These are phyloP conservation scores for Hypothenemus hampei DNA, from an alignment of 1,140 invertebrate genomes.

Conservation along the genomic window DNA sequence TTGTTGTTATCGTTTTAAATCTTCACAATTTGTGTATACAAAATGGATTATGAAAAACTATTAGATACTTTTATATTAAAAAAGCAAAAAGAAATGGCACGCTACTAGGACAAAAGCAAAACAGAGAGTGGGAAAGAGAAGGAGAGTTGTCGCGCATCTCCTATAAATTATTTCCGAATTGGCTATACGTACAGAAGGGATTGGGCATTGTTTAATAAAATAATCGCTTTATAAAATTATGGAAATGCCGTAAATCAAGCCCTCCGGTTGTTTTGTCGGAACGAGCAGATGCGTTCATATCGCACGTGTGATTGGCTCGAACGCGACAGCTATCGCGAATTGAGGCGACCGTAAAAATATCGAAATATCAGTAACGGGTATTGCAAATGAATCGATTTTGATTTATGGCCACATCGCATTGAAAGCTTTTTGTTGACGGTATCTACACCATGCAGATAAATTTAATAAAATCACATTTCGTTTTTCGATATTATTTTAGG, in stretches of 20 bases:
- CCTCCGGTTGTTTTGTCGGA: constrained; percentile 32
- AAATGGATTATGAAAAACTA: no score
- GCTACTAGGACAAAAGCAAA: no score
- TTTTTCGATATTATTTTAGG: constrained; percentile 15
- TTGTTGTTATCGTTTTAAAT: no score
- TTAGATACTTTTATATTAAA: no score
- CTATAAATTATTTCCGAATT: constrained; percentile 33
- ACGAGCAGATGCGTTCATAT: constrained; percentile 39
- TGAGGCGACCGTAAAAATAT: constrained; percentile 24
- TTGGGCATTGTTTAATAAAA: constrained; percentile 40
- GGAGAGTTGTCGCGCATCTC: constrained; percentile 35
- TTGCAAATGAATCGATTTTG: constrained; percentile 24
- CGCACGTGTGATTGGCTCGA: constrained; percentile 25
- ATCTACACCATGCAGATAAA: constrained; percentile 3
- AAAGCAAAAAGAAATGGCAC: no score
- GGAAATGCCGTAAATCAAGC: constrained; percentile 41
- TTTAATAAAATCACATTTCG: constrained; percentile 24
- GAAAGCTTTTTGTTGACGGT: constrained; percentile 18
- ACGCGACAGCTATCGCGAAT: constrained; percentile 21
- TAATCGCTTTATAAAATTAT: constrained; percentile 43
- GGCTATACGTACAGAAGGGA: no score
- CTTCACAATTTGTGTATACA: no score
- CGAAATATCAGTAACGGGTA: constrained; percentile 26
- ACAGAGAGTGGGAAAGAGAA: no score
- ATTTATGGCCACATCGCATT: constrained; percentile 16